Percentiles rank a stretch among this genome's conserved stretches.
phyloP scores from a whole-genome alignment of 2,888 invertebrate species.

The Amphipoea lucens region DNA sequence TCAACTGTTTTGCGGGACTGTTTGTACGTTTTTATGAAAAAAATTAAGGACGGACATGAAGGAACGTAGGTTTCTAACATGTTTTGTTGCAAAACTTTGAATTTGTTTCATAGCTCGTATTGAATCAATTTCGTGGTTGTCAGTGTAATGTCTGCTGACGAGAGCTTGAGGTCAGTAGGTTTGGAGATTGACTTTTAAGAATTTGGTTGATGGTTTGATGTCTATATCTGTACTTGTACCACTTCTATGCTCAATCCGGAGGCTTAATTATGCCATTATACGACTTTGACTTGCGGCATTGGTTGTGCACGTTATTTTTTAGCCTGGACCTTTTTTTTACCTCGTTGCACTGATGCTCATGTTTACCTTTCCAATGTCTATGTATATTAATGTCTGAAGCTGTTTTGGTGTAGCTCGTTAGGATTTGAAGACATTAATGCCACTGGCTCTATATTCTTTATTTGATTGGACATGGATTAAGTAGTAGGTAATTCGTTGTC shows the following conservation, averaged over 20 bases:
- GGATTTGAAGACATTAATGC: background rate
- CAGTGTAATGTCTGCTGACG: slow-evolving; percentile 6
- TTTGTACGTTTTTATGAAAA: slow-evolving; percentile 79
- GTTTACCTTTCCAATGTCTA: background rate
- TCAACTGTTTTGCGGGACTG: slow-evolving; percentile 81
- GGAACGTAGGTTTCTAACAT: slow-evolving; percentile 66
- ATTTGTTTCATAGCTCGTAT: slow-evolving; percentile 38
- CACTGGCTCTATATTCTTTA: background rate
- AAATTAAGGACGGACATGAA: slow-evolving; percentile 81
- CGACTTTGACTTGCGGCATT: background rate
- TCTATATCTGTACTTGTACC: background rate
- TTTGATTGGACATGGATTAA: background rate
- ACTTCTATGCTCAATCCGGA: background rate
- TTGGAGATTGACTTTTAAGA: background rate
- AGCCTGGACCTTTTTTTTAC: background rate
- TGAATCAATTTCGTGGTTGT: slow-evolving; percentile 33
- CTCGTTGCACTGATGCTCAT: background rate
- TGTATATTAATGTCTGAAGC: background rate
- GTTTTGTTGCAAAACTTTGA: slow-evolving; percentile 61
- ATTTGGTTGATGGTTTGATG: slow-evolving; percentile 5
- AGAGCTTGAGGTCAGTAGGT: slow-evolving; percentile 18
- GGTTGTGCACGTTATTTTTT: background rate
- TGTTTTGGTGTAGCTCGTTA: background rate
- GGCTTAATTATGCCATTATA: background rate
- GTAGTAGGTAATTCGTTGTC: background rate